phyloP scores from a whole-genome alignment of 2,888 invertebrate genomes.

The Habrosyne pyritoides region DNA sequence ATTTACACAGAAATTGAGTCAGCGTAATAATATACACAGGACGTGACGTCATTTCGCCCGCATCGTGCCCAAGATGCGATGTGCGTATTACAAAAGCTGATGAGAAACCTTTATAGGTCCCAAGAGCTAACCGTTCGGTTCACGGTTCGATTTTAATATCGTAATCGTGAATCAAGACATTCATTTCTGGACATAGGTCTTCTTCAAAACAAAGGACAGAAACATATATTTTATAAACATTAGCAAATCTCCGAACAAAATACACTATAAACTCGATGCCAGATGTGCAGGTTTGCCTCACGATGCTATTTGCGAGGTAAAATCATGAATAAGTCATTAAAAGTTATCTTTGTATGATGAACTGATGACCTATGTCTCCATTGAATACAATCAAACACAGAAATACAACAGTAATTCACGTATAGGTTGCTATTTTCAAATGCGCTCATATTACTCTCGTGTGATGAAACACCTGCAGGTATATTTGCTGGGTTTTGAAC shows the following conservation, averaged over 20 bases:
- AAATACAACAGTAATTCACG: conserved; percentile 30
- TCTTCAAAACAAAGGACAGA: conserved; percentile 1
- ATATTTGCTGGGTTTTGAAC: neutral
- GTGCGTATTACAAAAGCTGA: neutral
- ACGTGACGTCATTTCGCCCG: neutral
- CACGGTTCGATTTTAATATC: neutral
- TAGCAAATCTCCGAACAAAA: neutral
- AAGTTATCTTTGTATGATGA: conserved; percentile 56
- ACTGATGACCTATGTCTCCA: conserved; percentile 62
- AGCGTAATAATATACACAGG: neutral
- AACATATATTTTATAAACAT: neutral
- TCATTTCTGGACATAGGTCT: neutral
- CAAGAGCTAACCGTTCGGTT: neutral
- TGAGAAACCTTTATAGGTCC: neutral
- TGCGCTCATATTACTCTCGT: conserved; percentile 19
- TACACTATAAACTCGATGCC: conserved; percentile 12
- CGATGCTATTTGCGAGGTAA: conserved; percentile 36
- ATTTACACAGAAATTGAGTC: neutral
- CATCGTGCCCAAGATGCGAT: neutral
- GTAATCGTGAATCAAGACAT: neutral
- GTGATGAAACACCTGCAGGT: neutral
- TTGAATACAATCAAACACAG: conserved; percentile 44
- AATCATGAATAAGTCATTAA: conserved; percentile 70
- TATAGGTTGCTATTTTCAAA: conserved; percentile 15
- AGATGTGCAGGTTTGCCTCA: conserved; percentile 40